Base-by-base conservation (phyloP, 1,140 invertebrate genomes). In the Drosophila baimaii region DNA sequence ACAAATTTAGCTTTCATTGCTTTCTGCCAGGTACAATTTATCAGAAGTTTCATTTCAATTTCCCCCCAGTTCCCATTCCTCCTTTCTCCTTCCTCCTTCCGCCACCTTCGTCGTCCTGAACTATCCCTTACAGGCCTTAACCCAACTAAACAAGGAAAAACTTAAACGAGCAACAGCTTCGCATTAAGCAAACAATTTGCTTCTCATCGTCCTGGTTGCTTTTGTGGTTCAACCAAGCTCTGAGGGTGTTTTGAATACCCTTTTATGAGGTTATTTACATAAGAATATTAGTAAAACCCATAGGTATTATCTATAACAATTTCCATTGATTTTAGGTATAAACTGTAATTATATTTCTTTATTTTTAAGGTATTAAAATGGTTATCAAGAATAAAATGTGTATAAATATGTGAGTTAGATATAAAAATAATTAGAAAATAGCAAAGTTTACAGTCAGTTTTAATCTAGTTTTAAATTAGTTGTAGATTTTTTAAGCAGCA, bases 171-270 rank as follows among this genome's bases (percentile, higher is more conserved):
- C 66, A 55, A 70, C 31, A 44, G 47, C 66, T 69, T 23, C 37
- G 23, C 23, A 37, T 70, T 69, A 56, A 55, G 64, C 64, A 69
- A 70, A 70, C 66, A 69, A 70, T 70, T 56, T 70, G 39, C 64
- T 37, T 21, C 47, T 69, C 39, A 29, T 56, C 47, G 66, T 55
- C 39, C 17, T 68, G 39, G 31, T 19, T 55, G 64, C 23, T 46
- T 52, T 70, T 44, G 39, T 46, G 23, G 37, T 37, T 33, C 10
- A 12, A 31, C 21, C 6, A 31, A 23, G 12, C 13, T 43, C 9
- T 23, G 0, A 2, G 21, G 25, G 1, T 35, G n/a, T 25, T 29
- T 15, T 3, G 0, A 3, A 56, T 46, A 44, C 66, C 3, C 64
- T 66, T 10, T 7, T 13, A 2, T 5, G 27, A 54, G 6, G 21